Evolutionary conservation across 1,140 invertebrate genomes (phyloP).

Genomic region (Drosophila nebulosa): DNA sequence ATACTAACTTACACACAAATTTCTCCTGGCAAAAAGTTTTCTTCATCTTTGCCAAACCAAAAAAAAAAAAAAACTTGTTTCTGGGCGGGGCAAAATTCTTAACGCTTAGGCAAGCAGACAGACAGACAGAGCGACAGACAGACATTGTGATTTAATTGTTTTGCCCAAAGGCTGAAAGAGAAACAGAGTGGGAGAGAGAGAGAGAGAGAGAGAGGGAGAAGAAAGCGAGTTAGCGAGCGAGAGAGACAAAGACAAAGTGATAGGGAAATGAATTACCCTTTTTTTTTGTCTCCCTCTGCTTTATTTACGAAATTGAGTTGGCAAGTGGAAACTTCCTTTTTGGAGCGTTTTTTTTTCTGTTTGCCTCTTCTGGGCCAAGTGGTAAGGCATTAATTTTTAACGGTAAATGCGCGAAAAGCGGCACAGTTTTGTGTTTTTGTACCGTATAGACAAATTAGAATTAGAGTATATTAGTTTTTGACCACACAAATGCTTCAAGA

Average conservation of each 20-base stretch:
- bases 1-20: constrained; percentile 32
- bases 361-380: constrained; percentile 39
- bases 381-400: constrained; percentile 74
- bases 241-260: neutral
- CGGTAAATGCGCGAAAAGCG: constrained; percentile 75
- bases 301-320: constrained; percentile 71
- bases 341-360: constrained; percentile 1
- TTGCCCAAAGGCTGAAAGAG: constrained; percentile 36
- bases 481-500: neutral
- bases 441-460: constrained; percentile 19
- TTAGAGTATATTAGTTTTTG: neutral
- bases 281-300: constrained; percentile 25
- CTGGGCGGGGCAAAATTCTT: constrained; percentile 49
- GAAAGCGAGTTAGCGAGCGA: neutral
- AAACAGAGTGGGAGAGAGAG: constrained; percentile 11
- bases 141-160: constrained; percentile 75
- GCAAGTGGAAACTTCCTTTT: constrained; percentile 17
- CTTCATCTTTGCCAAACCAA: constrained; percentile 24
- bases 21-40: constrained; percentile 8
- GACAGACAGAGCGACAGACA: constrained; percentile 32
- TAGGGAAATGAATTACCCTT: constrained; percentile 4
- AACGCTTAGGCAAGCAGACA: constrained; percentile 36
- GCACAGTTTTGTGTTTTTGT: constrained; percentile 37
- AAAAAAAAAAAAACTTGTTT: constrained; percentile 38
- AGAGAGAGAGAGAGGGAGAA: neutral